These are phyloP conservation scores for Picus viridis DNA, from an alignment of 2,797 vertebrate species.

Conservation along the genomic window DNA sequence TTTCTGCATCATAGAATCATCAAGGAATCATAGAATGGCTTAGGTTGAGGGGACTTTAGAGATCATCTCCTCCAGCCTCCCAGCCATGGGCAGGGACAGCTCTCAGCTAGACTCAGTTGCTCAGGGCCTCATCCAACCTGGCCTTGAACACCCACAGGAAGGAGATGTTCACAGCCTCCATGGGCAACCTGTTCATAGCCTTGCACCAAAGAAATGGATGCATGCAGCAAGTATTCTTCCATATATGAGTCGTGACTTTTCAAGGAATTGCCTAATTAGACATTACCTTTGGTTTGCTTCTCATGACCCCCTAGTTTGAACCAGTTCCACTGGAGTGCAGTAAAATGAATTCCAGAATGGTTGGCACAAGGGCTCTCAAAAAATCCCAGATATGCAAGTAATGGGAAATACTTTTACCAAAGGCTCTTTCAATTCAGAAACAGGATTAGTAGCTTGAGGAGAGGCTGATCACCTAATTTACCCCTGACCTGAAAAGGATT, in stretches of 20 bases:
- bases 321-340: neutral
- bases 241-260: neutral
- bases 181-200: neutral
- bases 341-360: neutral
- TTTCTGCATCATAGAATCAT: neutral
- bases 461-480: neutral
- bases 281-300: neutral
- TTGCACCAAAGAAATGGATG: neutral
- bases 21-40: too few relatives aligned
- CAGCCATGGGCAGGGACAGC: too few relatives aligned
- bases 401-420: slow-evolving; percentile 32
- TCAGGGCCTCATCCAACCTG: too few relatives aligned
- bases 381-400: neutral
- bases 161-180: too few relatives aligned
- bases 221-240: neutral
- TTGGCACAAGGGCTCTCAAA: neutral
- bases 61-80: too few relatives aligned
- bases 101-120: too few relatives aligned
- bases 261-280: neutral
- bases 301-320: neutral
- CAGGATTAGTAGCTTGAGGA: neutral
- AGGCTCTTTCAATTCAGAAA: neutral
- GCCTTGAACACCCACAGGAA: too few relatives aligned
- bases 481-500: neutral
- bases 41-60: too few relatives aligned